Evolutionary conservation across 2,888 invertebrate genomes (phyloP), one percentile per base, ranked within the genome.

Genomic region (Scaptomyza caliginosa): DNA sequence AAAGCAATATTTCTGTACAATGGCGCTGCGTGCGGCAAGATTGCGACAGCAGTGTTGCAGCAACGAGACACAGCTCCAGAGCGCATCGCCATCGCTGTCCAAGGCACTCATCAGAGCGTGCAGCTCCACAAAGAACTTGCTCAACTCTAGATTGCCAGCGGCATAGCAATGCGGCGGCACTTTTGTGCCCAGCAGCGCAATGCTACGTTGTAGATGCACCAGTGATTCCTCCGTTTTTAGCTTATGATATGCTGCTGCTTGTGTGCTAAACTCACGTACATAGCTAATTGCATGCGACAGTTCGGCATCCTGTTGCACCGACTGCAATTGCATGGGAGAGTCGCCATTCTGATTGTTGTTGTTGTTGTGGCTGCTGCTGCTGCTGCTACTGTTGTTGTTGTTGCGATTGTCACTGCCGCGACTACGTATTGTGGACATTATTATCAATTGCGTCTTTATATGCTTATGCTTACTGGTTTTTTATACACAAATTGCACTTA

Each of bases 121-220:
- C 28, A 91, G 46, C 32, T 91, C 91, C 10, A 91, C 83, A 63
- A 88, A 91, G 54, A 91, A 91, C 28, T 89, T 89, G 0, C 88
- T 81, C 28, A 90, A 67, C 54, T 91, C 90, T 57, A 91, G 49
- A 11, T 85, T 65, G 0, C 79, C 86, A 0, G 90, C 86, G 6
- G 2, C 74, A 28, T 88, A 91, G 26, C 85, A 75, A 1, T 83
- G 79, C 0, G 89, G 73, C n/a, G 75, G 77, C 24, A 89, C 73
- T 10, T 85, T 75, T 8, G 90, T 88, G 19, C 88, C 77, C 7
- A 89, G 63, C 39, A 89, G 54, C 0, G 90, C 89, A 28, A 90
- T 88, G 56, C 74, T 89, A 16, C 91, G 89, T 66, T 90, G 91
- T 2, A 91, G 63, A 13, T 88, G 74, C 55, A 89, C 75, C 43